phyloP scores from a whole-genome alignment of 2,888 invertebrate genomes.

The Mongoloraphidia duomilia region DNA sequence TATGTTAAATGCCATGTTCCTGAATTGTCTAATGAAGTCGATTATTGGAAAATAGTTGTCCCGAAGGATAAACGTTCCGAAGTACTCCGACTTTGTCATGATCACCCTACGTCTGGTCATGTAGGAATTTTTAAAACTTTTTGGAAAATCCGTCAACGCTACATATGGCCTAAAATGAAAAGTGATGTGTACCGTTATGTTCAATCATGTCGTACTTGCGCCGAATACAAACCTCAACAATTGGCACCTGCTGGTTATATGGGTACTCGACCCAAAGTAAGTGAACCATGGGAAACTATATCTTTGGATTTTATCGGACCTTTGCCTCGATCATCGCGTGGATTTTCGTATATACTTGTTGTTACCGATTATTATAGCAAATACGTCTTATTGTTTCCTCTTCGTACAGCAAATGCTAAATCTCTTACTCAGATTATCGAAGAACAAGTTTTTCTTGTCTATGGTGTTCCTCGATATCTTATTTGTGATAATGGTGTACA shows the following conservation, averaged over 20 bases:
- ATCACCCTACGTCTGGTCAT: conserved; percentile 5
- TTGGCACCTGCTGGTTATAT: conserved; percentile 6
- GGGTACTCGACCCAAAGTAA: conserved; percentile 4
- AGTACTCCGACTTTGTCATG: background rate
- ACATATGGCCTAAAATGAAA: conserved; percentile 7
- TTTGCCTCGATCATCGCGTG: conserved; percentile 9
- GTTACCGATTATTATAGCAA: conserved; percentile 12
- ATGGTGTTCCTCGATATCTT: too few relatives aligned
- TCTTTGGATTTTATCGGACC: conserved; percentile 11
- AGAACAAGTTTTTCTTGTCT: too few relatives aligned
- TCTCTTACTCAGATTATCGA: too few relatives aligned
- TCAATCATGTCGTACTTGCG: background rate
- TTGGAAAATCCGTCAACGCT: background rate
- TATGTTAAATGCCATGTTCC: background rate
- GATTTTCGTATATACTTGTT: conserved; percentile 10
- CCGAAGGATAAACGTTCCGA: background rate
- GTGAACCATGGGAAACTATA: conserved; percentile 9
- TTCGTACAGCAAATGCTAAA: conserved; percentile 10
- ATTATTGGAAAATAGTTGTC: conserved; percentile 1
- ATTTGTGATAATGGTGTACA: too few relatives aligned
- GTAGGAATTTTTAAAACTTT: conserved; percentile 7
- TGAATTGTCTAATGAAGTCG: background rate
- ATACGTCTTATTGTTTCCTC: conserved; percentile 10
- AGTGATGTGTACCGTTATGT: conserved; percentile 1
- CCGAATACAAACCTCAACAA: conserved; percentile 8